Base-by-base conservation (phyloP, 2,113 vertebrate genomes). In the Irena cyanogastra region DNA sequence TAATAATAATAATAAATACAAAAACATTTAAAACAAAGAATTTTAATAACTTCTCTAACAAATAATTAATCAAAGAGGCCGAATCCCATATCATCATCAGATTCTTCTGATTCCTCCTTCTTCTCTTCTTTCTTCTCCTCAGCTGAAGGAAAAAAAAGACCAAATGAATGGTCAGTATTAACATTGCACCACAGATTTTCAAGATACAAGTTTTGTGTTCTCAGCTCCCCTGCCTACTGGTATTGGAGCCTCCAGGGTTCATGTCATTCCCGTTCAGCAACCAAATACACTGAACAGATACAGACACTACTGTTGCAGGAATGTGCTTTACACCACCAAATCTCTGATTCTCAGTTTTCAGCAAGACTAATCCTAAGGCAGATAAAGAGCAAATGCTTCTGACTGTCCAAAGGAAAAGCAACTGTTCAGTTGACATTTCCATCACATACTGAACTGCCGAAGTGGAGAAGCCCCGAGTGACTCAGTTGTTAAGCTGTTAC, bases 41-140 rank as follows among this genome's bases (percentile, higher is more conserved):
- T 52, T 98, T 98, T 98, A 98, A 98, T 97, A 95, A 69, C 68
- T 93, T 78, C 77, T 80, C 16, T 65, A 84, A 61, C 64, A 69
- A 75, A 87, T 44, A 59, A 84, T 98, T 99, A 99, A 97, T 99
- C 99, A 56, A 99, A 99, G 47, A 99, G 97, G 83, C 99, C 99
- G 1, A 99, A 99, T 97, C 99, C 99, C 99, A 99, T 99, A 95
- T 99, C 99, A 12, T 99, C 99, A 10, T 99, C 99, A 2, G 99
- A 99, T 97, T 99, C 99, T 94, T 99, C 99, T 8, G 99, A 99
- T 70, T 99, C 99, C 9, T 99, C 99, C 28, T 99, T 99, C 98
- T 99, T 99, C 97, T 99, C 99, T 33, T 99, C 98, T 81, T 99
- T 99, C 98, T 99, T 98, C 86, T 98, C 98, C 94, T 98, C 98